Evolutionary conservation across 2,797 vertebrate species (phyloP).

Genomic region (Periophthalmus magnuspinnatus): DNA sequence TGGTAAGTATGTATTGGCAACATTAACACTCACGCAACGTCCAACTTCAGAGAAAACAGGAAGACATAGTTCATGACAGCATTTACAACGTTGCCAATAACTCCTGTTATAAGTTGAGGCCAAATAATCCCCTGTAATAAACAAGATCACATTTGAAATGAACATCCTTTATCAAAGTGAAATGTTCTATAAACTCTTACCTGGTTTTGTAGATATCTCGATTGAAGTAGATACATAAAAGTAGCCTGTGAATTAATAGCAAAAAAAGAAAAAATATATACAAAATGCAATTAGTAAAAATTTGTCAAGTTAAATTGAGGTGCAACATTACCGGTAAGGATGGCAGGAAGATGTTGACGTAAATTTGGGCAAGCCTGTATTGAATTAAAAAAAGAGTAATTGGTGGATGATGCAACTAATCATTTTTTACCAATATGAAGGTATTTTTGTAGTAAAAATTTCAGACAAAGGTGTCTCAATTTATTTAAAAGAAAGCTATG

Average conservation of each 20-base stretch:
- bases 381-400: background rate
- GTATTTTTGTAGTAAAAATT: no score
- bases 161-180: background rate
- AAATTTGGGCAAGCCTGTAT: slow-evolving; percentile 85
- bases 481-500: no score
- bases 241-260: slow-evolving; percentile 62
- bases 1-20: background rate
- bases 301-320: background rate
- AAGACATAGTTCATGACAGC: slow-evolving; percentile 85
- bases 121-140: slow-evolving; percentile 80
- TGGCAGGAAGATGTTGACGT: slow-evolving; percentile 92
- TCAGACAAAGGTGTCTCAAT: no score
- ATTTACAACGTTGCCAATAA: slow-evolving; percentile 84
- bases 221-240: slow-evolving; percentile 78
- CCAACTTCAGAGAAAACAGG: slow-evolving; percentile 81
- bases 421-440: no score
- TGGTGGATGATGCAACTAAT: no score
- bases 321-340: slow-evolving; percentile 85
- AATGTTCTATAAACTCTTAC: slow-evolving; percentile 31
- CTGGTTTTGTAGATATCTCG: slow-evolving; percentile 78
- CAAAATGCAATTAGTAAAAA: background rate
- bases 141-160: slow-evolving; percentile 31
- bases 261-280: background rate
- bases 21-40: slow-evolving; percentile 86
- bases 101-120: slow-evolving; percentile 81